Conservation (phyloP, 2,888 invertebrate genomes). For the Hypolimnas misippus region DNA sequence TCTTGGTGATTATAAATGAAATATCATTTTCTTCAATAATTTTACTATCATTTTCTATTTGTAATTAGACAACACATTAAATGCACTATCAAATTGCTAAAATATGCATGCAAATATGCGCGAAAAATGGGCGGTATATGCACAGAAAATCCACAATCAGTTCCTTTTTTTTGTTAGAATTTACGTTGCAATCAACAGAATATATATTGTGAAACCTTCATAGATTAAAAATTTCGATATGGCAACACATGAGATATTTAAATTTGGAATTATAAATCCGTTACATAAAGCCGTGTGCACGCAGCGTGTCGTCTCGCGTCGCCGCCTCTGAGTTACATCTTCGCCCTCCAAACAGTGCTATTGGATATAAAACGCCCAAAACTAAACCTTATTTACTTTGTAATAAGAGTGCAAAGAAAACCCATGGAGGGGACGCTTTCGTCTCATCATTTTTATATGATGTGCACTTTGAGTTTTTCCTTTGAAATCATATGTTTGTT, state of each 20-base stretch:
- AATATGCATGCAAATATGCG: too few relatives aligned
- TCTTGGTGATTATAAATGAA: too few relatives aligned
- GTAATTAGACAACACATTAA: too few relatives aligned
- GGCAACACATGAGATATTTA: constrained; percentile 7
- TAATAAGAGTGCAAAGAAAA: neutral
- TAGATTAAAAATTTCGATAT: constrained; percentile 8
- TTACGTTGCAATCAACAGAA: too few relatives aligned
- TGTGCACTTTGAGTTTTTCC: constrained; percentile 14
- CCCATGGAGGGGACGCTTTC: neutral
- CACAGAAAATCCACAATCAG: too few relatives aligned
- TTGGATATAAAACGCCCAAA: constrained; percentile 4
- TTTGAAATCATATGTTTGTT: constrained; percentile 10
- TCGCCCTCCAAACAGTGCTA: constrained; percentile 17
- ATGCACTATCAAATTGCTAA: too few relatives aligned
- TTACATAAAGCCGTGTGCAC: constrained; percentile 54
- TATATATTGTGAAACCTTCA: neutral
- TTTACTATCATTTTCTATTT: too few relatives aligned
- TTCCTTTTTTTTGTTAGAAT: too few relatives aligned
- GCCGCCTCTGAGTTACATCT: constrained; percentile 41
- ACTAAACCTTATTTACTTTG: constrained; percentile 10
- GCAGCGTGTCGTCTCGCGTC: constrained; percentile 57
- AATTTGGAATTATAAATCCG: constrained; percentile 42
- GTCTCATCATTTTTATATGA: constrained; percentile 1
- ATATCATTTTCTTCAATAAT: too few relatives aligned
- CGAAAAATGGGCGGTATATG: too few relatives aligned